Evolutionary conservation across 2,888 invertebrate genomes (phyloP).

Genomic region (Hofmannophila pseudospretella): DNA sequence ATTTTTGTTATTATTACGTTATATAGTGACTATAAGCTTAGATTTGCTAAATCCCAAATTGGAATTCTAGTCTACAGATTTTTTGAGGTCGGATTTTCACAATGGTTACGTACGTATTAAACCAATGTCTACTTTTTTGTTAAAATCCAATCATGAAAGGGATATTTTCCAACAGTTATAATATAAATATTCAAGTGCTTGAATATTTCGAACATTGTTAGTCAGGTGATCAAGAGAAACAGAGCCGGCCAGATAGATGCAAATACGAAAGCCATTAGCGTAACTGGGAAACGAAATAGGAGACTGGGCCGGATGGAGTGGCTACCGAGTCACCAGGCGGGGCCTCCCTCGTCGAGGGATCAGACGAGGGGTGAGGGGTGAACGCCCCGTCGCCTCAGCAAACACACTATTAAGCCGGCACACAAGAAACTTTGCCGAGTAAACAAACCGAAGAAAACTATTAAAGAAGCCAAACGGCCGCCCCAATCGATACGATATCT

Average conservation of each 20-base stretch:
- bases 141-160: too few relatives aligned
- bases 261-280: constrained; percentile 34
- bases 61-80: too few relatives aligned
- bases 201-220: too few relatives aligned
- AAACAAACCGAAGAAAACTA: constrained; percentile 37
- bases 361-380: constrained; percentile 23
- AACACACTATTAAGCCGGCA: constrained; percentile 40
- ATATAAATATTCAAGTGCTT: too few relatives aligned
- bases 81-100: too few relatives aligned
- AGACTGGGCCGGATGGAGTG: constrained; percentile 22
- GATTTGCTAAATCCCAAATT: too few relatives aligned
- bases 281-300: neutral
- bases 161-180: too few relatives aligned
- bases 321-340: constrained; percentile 14
- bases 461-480: constrained; percentile 25
- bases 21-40: too few relatives aligned
- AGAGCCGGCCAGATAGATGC: constrained; percentile 23
- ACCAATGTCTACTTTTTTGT: too few relatives aligned
- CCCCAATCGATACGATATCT: constrained; percentile 16
- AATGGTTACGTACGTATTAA: too few relatives aligned
- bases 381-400: constrained; percentile 35
- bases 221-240: too few relatives aligned
- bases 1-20: too few relatives aligned
- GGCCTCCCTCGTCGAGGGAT: constrained; percentile 22
- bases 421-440: constrained; percentile 42